Base-by-base conservation (phyloP, 2,888 invertebrate genomes). In the Heliconius ethilla region DNA sequence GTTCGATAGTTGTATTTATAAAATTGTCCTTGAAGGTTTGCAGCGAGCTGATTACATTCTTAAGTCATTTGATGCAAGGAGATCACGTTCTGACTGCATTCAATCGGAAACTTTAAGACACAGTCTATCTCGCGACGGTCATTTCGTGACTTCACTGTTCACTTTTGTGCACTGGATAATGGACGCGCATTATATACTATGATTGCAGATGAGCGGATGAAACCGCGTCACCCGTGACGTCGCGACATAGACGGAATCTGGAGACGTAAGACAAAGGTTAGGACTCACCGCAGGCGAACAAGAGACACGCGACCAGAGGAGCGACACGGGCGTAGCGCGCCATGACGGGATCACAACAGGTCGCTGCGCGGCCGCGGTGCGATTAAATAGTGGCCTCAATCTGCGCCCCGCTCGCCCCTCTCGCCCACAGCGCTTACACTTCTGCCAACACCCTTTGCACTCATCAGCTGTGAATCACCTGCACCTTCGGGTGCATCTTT, bases 301-400 rank as follows among this genome's bases (percentile, higher is more conserved):
- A 92, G 91, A 94, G 93, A 89, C 94, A 94, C 93, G 93, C 94
- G 93, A 92, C 93, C 91, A 94, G 90, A 91, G 93, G 90, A 92
- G 94, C 91, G 93, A 95, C 93, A 94, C 93, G 93, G 91, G 93
- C 94, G 94, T 92, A 92, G 92, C 93, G 94, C 94, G 94, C 94
- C 95, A 95, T 95, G 94, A 91, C 94, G 93, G 94, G 93, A 93
- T 94, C 95, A 94, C 94, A 94, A 95, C 94, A 95, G 94, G 94
- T 94, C 94, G 94, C 87, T 90, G 93, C 91, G 94, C 93, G 92
- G 91, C 91, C 89, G 92, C 89, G 89, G 90, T 89, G 91, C 91
- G 90, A 90, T 94, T 94, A 94, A 94, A 95, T 95, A 95, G 90
- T 94, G 93, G 92, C 94, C 94, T 94, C 94, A 94, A 94, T 94